These are phyloP conservation scores for Mythimna vitellina DNA, from an alignment of 2,888 invertebrate species.

Conservation along the genomic window DNA sequence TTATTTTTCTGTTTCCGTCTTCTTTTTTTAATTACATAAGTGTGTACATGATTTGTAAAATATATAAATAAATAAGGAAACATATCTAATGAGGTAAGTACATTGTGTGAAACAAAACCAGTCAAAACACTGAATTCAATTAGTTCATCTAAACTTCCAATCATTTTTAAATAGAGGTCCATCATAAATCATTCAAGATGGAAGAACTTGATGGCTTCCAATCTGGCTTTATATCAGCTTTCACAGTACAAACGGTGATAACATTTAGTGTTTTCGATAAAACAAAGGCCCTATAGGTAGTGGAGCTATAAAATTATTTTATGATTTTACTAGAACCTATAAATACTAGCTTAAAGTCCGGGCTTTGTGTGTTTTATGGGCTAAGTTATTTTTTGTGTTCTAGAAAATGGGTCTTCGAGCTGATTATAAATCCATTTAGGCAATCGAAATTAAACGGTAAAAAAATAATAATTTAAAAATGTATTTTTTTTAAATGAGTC, in stretches of 20 bases:
- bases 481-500: too few relatives aligned
- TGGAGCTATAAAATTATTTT: slow-evolving; percentile 71
- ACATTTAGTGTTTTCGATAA: slow-evolving; percentile 63
- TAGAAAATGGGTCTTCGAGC: not conserved
- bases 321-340: slow-evolving; percentile 55
- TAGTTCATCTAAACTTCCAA: slow-evolving; percentile 33
- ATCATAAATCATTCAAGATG: slow-evolving; percentile 60
- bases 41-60: too few relatives aligned
- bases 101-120: slow-evolving; percentile 22
- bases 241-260: slow-evolving; percentile 63
- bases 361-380: slow-evolving; percentile 18
- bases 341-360: slow-evolving; percentile 27
- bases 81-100: not conserved
- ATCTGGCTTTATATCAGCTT: slow-evolving; percentile 64
- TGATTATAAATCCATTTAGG: not conserved
- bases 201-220: slow-evolving; percentile 60
- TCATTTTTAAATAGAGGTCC: slow-evolving; percentile 44
- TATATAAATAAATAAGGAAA: too few relatives aligned
- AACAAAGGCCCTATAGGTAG: slow-evolving; percentile 58
- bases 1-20: too few relatives aligned
- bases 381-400: not conserved
- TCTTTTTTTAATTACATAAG: too few relatives aligned
- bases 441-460: too few relatives aligned
- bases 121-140: slow-evolving; percentile 38
- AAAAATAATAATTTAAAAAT: too few relatives aligned